Evolutionary conservation across 1,140 invertebrate species (phyloP), one percentile per base, ranked within the genome.

Genomic region (Hylyphantes graminicola): DNA sequence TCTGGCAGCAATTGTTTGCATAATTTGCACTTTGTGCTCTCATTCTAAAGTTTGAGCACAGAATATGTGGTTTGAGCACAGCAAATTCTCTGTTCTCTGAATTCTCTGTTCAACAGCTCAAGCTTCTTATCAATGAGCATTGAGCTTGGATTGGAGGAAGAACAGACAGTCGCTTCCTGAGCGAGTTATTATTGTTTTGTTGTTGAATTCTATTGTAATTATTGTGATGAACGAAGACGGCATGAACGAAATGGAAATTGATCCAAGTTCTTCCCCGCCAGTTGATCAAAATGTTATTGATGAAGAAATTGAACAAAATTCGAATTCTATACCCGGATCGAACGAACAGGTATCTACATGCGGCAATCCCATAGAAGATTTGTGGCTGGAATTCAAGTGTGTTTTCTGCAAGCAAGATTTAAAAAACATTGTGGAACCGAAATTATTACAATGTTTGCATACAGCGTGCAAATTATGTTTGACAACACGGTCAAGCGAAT

Each of bases 381-480:
- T 68, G 53, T 85, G 84, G 84, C 6, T 59, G 15, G 70, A 85
- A 11, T 65, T 70, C 7, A 94, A 93, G 87, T 94, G 93, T 88
- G 90, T 93, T 21, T 93, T 94, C 88, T 95, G 94, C 88, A 90
- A 91, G n/a, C 92, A 93, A 88, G 89, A 90, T 48, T 91, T 94
- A 57, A 90, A 91, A 15, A 88, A 74, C n/a, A 74, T 91, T 48
- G 91, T 89, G 87, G 90, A 92, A 61, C 94, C 95, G 0, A 96
- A 95, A 89, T 91, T 96, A 50, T 90, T 97, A 79, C 94, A 95
- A 88, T 97, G 96, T 89, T 91, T 97, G 75, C 96, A 97, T 89
- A 94, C 95, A 54, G 93, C 94, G 64, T 97, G 96, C 89, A 91
- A 92, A 53, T 90, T 92, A 78, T 97, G 96, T 90, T 90, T 96